Base-by-base conservation (phyloP, 1,140 invertebrate genomes). In the Doryteuthis pealeii region DNA sequence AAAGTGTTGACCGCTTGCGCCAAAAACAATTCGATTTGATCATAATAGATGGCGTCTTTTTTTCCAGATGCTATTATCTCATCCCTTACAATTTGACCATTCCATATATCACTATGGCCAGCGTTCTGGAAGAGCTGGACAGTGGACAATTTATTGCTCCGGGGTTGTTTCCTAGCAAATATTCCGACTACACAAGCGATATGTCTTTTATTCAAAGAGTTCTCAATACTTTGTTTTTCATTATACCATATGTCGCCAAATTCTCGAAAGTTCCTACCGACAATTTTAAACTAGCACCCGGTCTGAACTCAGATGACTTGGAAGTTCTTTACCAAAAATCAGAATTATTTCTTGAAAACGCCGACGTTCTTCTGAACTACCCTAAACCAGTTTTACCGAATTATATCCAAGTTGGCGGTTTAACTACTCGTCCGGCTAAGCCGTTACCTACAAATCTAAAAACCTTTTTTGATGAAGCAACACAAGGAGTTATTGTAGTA, bases 401-500 rank as follows among this genome's bases (percentile, higher is more conserved):
- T 76, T 69, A 35, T 66, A 22, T 74, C 3, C 62, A 54, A 40
- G 73, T 76, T n/a, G 77, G 75, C 8, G 75, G 75, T 26, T 58
- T 76, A 22, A 76, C 75, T 22, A 45, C 75, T 33, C 30, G 45
- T 3, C 77, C 75, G n/a, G 62, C 72, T 22, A 49, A 72, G 31
- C 75, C 72, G 26, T 65, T 78, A 18, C 70, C 74, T 5, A 15
- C 22, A 32, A 62, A 72, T 10, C 31, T 76, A 22, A 5, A 74
- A 43, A 58, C 31, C 18, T 76, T 74, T 32, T 71, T 74, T 31
- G 28, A 71, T 58, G 45, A 33, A 26, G 62, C 71, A 15, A 65
- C 31, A 40, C n/a, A 76, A 30, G 77, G 74, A 10, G 71, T 76
- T 45, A 71, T 78, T n/a, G 32, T 75, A 22, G 66, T 77, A 12